A percentile compares a stretch with the other conserved stretches of the same genome.
phyloP scores from a whole-genome alignment of 1,140 invertebrate genomes.

The Colletes latitarsis region DNA sequence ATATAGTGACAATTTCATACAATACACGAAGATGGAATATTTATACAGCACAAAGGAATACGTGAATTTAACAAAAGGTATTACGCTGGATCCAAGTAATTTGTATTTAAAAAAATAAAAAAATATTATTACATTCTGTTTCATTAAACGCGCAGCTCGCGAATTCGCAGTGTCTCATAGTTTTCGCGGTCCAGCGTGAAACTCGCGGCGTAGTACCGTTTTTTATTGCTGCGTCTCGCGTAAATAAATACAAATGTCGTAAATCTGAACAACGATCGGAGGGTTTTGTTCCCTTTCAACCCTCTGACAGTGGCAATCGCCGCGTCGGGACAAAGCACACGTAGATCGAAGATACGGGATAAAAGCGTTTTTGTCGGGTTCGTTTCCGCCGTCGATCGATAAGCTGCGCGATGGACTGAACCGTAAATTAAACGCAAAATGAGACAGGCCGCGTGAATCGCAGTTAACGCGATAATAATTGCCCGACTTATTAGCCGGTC shows the following conservation, averaged over 20 bases:
- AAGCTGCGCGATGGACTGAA: constrained; percentile 13
- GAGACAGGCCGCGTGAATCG: constrained; percentile 1
- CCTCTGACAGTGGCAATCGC: neutral
- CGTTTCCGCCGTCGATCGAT: constrained; percentile 15
- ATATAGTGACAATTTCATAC: too few species aligned
- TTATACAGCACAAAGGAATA: too few species aligned
- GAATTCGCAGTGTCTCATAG: too few species aligned
- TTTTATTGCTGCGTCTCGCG: neutral
- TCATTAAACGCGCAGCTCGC: too few species aligned
- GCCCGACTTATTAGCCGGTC: constrained; percentile 9
- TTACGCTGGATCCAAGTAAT: too few species aligned
- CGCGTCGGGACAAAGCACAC: neutral
- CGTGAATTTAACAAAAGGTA: too few species aligned
- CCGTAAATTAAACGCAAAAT: constrained; percentile 45
- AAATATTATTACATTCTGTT: too few species aligned
- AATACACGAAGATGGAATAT: too few species aligned
- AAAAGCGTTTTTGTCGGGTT: neutral
- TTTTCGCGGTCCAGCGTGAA: too few species aligned
- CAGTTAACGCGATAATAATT: constrained; percentile 48
- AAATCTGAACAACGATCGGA: neutral
- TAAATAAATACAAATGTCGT: neutral
- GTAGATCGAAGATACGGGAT: neutral
- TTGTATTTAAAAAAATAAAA: too few species aligned
- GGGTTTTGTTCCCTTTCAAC: neutral
- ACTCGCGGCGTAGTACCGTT: too few species aligned